These are phyloP conservation scores for Argyrosomus regius DNA, from an alignment of 2,797 vertebrate species.

Conservation along the genomic window DNA sequence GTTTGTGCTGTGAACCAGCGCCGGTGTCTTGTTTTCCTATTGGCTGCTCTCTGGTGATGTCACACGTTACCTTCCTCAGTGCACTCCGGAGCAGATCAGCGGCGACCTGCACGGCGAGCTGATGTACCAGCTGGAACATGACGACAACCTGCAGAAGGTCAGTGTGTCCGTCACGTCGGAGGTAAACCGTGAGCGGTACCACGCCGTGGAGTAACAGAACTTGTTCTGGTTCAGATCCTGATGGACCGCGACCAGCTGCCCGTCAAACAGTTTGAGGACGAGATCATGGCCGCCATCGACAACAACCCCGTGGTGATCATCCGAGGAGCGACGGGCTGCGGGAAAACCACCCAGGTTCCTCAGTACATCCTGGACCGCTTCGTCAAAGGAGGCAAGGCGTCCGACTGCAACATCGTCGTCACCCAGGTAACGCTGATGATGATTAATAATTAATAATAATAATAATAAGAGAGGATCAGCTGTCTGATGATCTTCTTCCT, in stretches of 20 bases:
- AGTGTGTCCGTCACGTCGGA: not conserved
- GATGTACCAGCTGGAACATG: constrained; percentile 88
- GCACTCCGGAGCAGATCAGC: constrained; percentile 95
- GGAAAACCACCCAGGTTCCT: constrained; percentile 97
- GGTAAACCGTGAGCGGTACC: no score
- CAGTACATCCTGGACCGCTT: constrained; percentile 95
- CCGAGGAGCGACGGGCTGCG: constrained; percentile 95
- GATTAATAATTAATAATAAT: no score
- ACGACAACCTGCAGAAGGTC: constrained; percentile 90
- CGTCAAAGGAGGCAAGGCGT: constrained; percentile 84
- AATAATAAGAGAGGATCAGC: no score
- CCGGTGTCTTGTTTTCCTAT: no score
- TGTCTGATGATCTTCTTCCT: no score
- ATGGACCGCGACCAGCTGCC: constrained; percentile 89
- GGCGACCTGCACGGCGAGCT: constrained; percentile 89
- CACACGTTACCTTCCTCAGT: constrained; percentile 75
- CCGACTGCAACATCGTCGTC: constrained; percentile 95
- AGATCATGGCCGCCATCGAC: constrained; percentile 87
- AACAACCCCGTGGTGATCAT: constrained; percentile 92
- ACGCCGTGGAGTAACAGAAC: not conserved
- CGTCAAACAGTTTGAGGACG: constrained; percentile 92
- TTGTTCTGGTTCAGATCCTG: constrained; percentile 81
- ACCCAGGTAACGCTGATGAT: constrained; percentile 89
- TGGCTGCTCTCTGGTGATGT: no score
- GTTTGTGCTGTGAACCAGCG: not conserved